A percentile compares a stretch with the other conserved stretches of the same genome.
Evolutionary conservation across 2,113 vertebrate genomes (phyloP).

Genomic region (Aepyceros melampus): DNA sequence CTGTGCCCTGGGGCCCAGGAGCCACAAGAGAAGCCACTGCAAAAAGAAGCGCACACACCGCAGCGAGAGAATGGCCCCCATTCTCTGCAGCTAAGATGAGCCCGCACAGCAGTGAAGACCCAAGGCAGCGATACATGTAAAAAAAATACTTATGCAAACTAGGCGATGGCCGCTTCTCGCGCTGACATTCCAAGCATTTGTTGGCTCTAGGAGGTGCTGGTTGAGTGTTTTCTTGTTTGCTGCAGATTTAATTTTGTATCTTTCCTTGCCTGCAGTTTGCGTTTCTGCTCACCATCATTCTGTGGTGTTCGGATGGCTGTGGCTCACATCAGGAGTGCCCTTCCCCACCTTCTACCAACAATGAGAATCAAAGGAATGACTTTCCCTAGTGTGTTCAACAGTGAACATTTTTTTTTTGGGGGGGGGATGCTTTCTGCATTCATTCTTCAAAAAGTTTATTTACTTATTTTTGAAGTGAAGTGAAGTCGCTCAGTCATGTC

Average conservation of each 20-base stretch:
- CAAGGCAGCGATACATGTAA: background rate
- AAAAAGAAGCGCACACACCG: fast-evolving
- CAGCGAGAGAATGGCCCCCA: fast-evolving
- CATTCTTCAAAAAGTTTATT: background rate
- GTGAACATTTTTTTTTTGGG: background rate
- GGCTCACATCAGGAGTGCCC: background rate
- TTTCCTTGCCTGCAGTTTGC: background rate
- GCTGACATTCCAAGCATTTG: background rate
- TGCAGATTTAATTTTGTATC: background rate
- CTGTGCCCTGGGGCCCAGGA: background rate
- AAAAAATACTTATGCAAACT: background rate
- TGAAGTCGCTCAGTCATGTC: too few relatives aligned
- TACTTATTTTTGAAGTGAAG: too few relatives aligned
- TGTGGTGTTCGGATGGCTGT: too few relatives aligned
- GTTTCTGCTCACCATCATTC: background rate
- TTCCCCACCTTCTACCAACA: background rate
- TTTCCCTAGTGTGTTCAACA: background rate
- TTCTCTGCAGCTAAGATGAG: background rate
- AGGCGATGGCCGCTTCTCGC: background rate
- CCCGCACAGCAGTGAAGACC: background rate
- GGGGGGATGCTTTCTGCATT: background rate
- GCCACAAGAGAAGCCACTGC: background rate
- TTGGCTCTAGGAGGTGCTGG: background rate
- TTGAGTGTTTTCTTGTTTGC: background rate
- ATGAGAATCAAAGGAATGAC: background rate